These are phyloP conservation scores for Caenorhabditis uteleia DNA, from an alignment of 2,888 invertebrate species.

Conservation along the genomic window DNA sequence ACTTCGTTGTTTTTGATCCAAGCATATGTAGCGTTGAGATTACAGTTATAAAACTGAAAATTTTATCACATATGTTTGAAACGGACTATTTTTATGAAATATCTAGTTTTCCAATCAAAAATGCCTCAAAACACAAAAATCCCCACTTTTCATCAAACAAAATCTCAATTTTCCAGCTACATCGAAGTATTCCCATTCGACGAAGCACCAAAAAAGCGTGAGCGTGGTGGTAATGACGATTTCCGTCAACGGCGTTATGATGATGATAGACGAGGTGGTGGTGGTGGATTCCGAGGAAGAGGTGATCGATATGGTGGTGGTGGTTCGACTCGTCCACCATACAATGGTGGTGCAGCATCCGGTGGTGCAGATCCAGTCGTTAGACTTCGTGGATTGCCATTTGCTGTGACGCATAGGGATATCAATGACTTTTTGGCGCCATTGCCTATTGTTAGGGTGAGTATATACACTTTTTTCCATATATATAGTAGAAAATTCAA, in stretches of 20 bases:
- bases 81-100: too few species aligned
- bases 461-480: background rate
- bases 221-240: constrained; percentile 14
- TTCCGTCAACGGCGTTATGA: constrained; percentile 11
- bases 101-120: too few species aligned
- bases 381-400: constrained; percentile 46
- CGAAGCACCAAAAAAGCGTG: constrained; percentile 18
- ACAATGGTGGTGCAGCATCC: background rate
- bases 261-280: constrained; percentile 14
- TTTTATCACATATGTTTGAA: too few species aligned
- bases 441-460: constrained; percentile 39
- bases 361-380: constrained; percentile 10
- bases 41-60: too few species aligned
- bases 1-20: too few species aligned
- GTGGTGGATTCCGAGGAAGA: constrained; percentile 3
- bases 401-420: constrained; percentile 31
- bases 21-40: too few species aligned
- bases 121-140: background rate
- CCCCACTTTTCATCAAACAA: background rate
- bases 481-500: background rate
- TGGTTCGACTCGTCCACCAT: background rate
- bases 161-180: constrained; percentile 25
- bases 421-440: constrained; percentile 44
- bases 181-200: constrained; percentile 42
- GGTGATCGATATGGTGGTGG: background rate